Evolutionary conservation across 2,888 invertebrate genomes (phyloP), one percentile per base, ranked within the genome.

Genomic region (Lochmaea crataegi): DNA sequence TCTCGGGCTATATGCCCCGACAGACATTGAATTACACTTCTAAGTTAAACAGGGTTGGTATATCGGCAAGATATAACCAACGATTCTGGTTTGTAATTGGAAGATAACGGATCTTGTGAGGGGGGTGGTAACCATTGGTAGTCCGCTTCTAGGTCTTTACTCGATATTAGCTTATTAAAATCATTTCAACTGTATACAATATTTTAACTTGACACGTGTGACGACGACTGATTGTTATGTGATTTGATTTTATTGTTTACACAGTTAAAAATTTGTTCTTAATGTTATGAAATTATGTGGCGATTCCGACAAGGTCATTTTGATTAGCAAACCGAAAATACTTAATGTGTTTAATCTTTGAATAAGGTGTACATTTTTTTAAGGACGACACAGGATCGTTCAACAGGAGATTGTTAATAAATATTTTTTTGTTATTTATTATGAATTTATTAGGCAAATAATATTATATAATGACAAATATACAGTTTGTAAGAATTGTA

Each of bases 241-340:
- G 53, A 53, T 53, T 10, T 53, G 18, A 16, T 53, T 53, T n/a
- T 53, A 53, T 53, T 53, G 53, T 53, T 53, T 53, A 53, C 18
- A 10, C 53, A 2, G 53, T 53, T 53, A 18, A 18, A 38, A 53
- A 53, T 53, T 53, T 53, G 53, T 2, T 18, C 53, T 53, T 53
- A 53, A 7, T 53, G 9, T 53, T 53, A 53, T 53, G 16, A 18
- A 53, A 53, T 53, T 18, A 9, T 53, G 16, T 58, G 32, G 26
- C 26, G 32, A 5, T 22, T 58, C 58, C 26, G 26, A 26, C 58
- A 58, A 58, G 58, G 58, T 58, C 32, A 58, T 32, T n/a, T 26
- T 32, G 32, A 32, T 58, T 58, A 58, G 26, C 32, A 58, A 58
- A 58, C 18, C 3, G 53, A 53, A 18, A 53, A 10, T 38, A 22